These are phyloP conservation scores for Tor tambroides DNA, from an alignment of 2,113 vertebrate genomes.

Conservation along the genomic window DNA sequence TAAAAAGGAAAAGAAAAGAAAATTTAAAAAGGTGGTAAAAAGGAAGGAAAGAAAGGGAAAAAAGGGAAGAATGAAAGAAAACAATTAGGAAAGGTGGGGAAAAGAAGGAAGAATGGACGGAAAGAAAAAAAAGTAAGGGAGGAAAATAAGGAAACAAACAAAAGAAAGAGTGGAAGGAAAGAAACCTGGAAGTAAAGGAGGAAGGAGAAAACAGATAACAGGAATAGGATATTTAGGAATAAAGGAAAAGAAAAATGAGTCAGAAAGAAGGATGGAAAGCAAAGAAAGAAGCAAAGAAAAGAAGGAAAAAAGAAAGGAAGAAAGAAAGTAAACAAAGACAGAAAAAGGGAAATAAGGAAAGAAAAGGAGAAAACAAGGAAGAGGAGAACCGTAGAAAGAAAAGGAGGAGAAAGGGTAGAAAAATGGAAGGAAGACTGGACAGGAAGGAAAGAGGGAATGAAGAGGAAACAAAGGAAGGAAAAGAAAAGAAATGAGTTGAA, in stretches of 20 bases:
- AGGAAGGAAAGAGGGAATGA: background rate
- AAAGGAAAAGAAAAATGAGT: too few species aligned
- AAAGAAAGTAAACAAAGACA: background rate
- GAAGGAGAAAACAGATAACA: background rate
- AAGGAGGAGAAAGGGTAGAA: background rate
- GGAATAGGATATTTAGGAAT: too few species aligned
- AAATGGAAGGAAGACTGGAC: background rate
- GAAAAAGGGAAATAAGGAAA: background rate
- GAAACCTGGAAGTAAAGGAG: background rate
- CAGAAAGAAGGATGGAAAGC: too few species aligned
- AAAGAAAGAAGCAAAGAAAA: too few species aligned
- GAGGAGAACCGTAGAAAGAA: background rate
- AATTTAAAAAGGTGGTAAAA: background rate
- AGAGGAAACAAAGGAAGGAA: background rate
- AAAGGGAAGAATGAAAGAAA: background rate
- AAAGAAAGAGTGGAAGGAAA: too few species aligned
- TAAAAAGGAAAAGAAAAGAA: background rate
- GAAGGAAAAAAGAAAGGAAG: background rate
- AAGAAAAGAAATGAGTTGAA: background rate
- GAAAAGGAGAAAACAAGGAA: background rate
- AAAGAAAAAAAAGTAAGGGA: background rate
- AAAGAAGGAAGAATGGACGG: background rate
- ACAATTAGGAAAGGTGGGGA: background rate
- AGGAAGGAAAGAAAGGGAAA: too few species aligned
- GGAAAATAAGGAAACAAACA: background rate